phyloP scores from a whole-genome alignment of 2,113 vertebrate genomes.

The Clupea harengus region DNA sequence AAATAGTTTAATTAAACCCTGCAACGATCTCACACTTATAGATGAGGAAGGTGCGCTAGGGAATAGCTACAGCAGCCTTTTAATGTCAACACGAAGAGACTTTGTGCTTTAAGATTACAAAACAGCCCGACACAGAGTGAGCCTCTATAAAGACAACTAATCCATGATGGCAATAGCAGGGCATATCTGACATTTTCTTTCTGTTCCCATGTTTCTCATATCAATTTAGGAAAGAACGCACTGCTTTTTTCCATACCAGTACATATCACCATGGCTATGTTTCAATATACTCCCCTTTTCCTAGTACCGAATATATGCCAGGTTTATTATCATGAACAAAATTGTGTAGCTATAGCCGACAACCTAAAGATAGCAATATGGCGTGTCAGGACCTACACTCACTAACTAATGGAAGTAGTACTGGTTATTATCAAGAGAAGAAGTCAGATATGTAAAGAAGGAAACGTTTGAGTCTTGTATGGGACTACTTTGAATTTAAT shows the following conservation, averaged over 20 bases:
- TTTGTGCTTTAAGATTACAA: constrained; percentile 9
- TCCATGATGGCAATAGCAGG: not conserved
- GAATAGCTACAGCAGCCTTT: not conserved
- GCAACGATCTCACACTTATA: not conserved
- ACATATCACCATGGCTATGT: not conserved
- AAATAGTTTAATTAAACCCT: not conserved
- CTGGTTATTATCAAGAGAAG: too few relatives aligned
- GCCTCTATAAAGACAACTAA: not conserved
- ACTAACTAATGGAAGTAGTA: too few relatives aligned
- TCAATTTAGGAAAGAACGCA: not conserved
- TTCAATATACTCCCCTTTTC: not conserved
- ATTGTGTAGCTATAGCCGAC: too few relatives aligned
- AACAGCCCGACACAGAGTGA: not conserved
- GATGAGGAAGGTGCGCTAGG: not conserved
- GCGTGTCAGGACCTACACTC: too few relatives aligned
- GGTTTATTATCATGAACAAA: too few relatives aligned
- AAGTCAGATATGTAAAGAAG: too few relatives aligned
- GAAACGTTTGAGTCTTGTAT: too few relatives aligned
- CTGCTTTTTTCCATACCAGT: not conserved
- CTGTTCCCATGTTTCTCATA: not conserved
- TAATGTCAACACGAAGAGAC: constrained; percentile 8
- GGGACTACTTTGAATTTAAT: too few relatives aligned
- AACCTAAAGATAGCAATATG: too few relatives aligned
- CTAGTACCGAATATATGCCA: too few relatives aligned
- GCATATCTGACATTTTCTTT: not conserved